A percentile compares a stretch with the other conserved stretches of the same genome.
These are phyloP conservation scores for Larimichthys crocea DNA, from an alignment of 2,113 vertebrate species.

Conservation along the genomic window DNA sequence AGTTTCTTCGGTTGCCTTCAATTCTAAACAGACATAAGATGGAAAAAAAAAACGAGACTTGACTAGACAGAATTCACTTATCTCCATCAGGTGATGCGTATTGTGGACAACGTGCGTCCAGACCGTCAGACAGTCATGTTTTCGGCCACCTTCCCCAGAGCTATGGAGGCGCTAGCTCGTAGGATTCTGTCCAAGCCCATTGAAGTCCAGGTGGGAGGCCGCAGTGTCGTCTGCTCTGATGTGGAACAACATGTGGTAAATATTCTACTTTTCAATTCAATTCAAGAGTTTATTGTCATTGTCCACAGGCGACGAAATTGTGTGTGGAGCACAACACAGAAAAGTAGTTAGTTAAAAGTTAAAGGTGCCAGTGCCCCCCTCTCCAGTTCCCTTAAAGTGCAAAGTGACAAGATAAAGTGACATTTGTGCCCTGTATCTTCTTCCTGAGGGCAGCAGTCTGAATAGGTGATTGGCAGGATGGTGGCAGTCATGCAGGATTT, in stretches of 20 bases:
- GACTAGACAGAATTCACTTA: neutral
- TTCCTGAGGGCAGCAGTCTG: too few relatives aligned
- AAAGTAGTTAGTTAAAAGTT: too few relatives aligned
- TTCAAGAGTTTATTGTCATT: too few relatives aligned
- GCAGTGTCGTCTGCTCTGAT: slow-evolving; percentile 97
- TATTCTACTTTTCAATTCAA: neutral
- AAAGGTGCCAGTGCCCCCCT: too few relatives aligned
- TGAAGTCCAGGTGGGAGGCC: slow-evolving; percentile 97
- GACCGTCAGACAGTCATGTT: slow-evolving; percentile 99
- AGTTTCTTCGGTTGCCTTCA: neutral
- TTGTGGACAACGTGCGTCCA: slow-evolving; percentile 96
- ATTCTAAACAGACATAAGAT: neutral
- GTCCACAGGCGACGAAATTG: too few relatives aligned
- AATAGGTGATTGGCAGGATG: too few relatives aligned
- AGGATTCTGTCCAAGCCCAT: slow-evolving; percentile 95
- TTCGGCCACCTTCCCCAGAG: slow-evolving; percentile 97
- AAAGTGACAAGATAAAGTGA: too few relatives aligned
- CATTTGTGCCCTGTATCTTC: too few relatives aligned
- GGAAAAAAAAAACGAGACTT: neutral
- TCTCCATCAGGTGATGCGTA: slow-evolving; percentile 93
- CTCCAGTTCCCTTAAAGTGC: too few relatives aligned
- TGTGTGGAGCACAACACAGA: too few relatives aligned
- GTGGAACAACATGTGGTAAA: slow-evolving; percentile 97
- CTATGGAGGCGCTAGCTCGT: slow-evolving; percentile 97
- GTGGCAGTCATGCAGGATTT: too few relatives aligned